A percentile compares a stretch with the other conserved stretches of the same genome.
These are phyloP conservation scores for Eutolmus rufibarbis DNA, from an alignment of 2,888 invertebrate genomes.

Conservation along the genomic window DNA sequence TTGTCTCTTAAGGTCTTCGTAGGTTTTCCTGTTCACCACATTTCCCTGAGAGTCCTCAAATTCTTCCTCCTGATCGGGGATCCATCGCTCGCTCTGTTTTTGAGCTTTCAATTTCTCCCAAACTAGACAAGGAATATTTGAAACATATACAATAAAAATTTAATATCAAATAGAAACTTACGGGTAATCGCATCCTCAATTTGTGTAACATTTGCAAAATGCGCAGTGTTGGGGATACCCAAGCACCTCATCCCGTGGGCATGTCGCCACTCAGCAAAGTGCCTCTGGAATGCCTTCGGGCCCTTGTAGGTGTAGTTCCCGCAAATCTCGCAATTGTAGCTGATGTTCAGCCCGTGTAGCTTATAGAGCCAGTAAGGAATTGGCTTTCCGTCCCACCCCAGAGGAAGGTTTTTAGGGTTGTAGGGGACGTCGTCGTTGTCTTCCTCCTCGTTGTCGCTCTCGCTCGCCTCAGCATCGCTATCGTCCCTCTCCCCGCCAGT, in stretches of 20 bases:
- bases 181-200: constrained; percentile 96
- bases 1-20: constrained; percentile 97
- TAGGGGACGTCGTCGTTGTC: constrained; percentile 96
- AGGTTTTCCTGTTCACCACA: constrained; percentile 98
- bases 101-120: constrained; percentile 98
- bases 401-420: constrained; percentile 98
- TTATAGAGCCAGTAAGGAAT: constrained; percentile 99
- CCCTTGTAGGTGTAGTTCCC: constrained; percentile 98
- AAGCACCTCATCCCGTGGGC: constrained; percentile 97
- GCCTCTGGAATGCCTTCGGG: constrained; percentile 98
- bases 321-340: constrained; percentile 99
- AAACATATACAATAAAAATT: neutral
- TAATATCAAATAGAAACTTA: constrained; percentile 64
- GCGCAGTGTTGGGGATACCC: constrained; percentile 99
- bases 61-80: constrained; percentile 96
- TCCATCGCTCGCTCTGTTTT: constrained; percentile 95
- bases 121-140: constrained; percentile 66
- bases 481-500: constrained; percentile 93
- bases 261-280: constrained; percentile 94
- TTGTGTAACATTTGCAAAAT: constrained; percentile 99
- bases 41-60: constrained; percentile 99
- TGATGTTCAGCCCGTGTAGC: constrained; percentile 97
- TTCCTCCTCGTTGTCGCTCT: constrained; percentile 79
- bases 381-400: constrained; percentile 98
- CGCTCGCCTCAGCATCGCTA: constrained; percentile 88